Conservation (phyloP, 2,888 invertebrate species). For the Thalpophila matura region DNA sequence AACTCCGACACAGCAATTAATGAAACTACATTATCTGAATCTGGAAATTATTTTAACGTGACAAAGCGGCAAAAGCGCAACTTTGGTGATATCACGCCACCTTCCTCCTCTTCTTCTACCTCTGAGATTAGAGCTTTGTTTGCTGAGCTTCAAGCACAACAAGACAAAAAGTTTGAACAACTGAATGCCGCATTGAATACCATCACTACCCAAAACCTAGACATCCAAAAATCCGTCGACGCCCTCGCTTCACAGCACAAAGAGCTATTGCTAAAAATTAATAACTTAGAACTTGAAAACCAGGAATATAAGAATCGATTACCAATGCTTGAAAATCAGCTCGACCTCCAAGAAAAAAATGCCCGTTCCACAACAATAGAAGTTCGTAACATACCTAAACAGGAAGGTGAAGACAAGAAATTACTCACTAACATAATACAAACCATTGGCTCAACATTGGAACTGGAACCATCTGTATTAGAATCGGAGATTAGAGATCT, state of each 20-base stretch:
- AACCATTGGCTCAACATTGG: slow-evolving; percentile 22
- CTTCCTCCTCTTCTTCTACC: background rate
- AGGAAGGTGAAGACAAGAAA: slow-evolving; percentile 27
- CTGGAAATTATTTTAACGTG: slow-evolving; percentile 7
- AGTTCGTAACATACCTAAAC: slow-evolving; percentile 13
- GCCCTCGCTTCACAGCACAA: slow-evolving; percentile 6
- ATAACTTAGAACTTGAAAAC: slow-evolving; percentile 9
- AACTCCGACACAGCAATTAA: slow-evolving; percentile 12
- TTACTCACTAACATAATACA: slow-evolving; percentile 15
- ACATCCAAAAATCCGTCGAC: slow-evolving; percentile 8
- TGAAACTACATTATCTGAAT: background rate
- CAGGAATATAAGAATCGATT: slow-evolving; percentile 8
- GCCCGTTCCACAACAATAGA: slow-evolving; percentile 1
- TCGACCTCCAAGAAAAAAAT: slow-evolving; percentile 4
- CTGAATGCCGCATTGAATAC: background rate
- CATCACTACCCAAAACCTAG: background rate
- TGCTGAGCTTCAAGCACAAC: background rate
- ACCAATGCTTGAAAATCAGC: slow-evolving; percentile 2
- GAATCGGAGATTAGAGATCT: slow-evolving; percentile 42
- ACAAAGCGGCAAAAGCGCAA: slow-evolving; percentile 11
- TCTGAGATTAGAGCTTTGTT: slow-evolving; percentile 7
- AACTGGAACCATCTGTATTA: slow-evolving; percentile 16
- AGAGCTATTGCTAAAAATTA: slow-evolving; percentile 3
- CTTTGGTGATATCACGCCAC: slow-evolving; percentile 8
- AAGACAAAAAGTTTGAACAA: slow-evolving; percentile 10